These are phyloP conservation scores for Cryptosula pallasiana DNA, from an alignment of 2,888 invertebrate genomes.

Conservation along the genomic window DNA sequence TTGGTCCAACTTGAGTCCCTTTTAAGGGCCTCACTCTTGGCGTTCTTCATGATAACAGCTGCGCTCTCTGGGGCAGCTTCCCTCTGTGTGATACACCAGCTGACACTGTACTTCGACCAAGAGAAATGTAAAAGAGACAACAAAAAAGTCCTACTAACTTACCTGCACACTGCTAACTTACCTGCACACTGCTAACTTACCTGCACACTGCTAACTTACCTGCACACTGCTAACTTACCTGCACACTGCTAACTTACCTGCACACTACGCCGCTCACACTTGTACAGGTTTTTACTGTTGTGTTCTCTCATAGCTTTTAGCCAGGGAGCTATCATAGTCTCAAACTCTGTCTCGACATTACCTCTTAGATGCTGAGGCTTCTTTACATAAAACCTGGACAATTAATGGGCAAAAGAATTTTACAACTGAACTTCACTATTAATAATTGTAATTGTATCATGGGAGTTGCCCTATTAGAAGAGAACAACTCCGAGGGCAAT, in stretches of 20 bases:
- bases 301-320: neutral
- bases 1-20: conserved; percentile 9
- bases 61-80: neutral
- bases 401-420: too few species aligned
- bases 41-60: neutral
- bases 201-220: too few species aligned
- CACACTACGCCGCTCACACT: neutral
- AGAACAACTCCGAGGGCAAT: neutral
- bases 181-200: too few species aligned
- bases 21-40: neutral
- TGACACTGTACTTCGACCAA: neutral
- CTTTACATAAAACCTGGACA: conserved; percentile 11
- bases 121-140: too few species aligned
- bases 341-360: neutral
- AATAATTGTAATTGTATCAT: too few species aligned
- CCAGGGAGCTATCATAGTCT: neutral
- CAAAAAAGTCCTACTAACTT: too few species aligned
- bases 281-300: neutral
- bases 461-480: too few species aligned
- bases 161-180: too few species aligned
- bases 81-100: neutral
- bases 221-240: too few species aligned
- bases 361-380: conserved; percentile 7
- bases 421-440: too few species aligned
- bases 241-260: neutral